Evolutionary conservation across 1,140 invertebrate genomes (phyloP).

Genomic region (Heliothis subflexa): DNA sequence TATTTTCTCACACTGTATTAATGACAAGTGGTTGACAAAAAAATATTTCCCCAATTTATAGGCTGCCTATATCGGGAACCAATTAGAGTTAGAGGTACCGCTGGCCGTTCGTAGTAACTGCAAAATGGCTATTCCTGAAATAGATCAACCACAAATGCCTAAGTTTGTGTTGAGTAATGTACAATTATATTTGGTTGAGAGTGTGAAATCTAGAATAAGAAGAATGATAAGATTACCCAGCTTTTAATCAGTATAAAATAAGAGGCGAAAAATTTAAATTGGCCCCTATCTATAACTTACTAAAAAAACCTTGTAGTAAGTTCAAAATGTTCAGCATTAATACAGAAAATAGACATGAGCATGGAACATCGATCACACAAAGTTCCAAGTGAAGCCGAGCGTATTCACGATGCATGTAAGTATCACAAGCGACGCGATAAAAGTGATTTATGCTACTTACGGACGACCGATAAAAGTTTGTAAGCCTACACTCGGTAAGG

Average conservation of each 20-base stretch:
- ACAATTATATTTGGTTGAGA: background rate
- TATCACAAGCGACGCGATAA: slow-evolving; percentile 21
- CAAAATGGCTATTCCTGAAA: slow-evolving; percentile 12
- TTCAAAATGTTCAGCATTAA: background rate
- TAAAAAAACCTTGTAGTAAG: no score
- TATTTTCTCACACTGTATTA: no score
- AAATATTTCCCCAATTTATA: background rate
- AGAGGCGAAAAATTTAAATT: background rate
- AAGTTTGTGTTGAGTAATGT: background rate
- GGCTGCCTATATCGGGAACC: background rate
- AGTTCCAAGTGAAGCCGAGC: background rate
- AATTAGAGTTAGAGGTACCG: background rate
- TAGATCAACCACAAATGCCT: slow-evolving; percentile 4
- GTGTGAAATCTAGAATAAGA: no score
- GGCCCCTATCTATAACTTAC: background rate
- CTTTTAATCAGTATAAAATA: no score
- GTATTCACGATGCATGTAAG: slow-evolving; percentile 33
- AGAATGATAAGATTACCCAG: no score
- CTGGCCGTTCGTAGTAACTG: background rate
- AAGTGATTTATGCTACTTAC: slow-evolving; percentile 43
- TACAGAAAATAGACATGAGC: slow-evolving; percentile 3
- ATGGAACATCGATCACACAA: slow-evolving; percentile 10
- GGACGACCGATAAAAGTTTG: slow-evolving; percentile 40
- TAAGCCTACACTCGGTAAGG: slow-evolving; percentile 28
- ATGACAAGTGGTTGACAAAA: no score